These are phyloP conservation scores for Kryphioiulus occultus DNA, from an alignment of 2,888 invertebrate species.

Conservation along the genomic window DNA sequence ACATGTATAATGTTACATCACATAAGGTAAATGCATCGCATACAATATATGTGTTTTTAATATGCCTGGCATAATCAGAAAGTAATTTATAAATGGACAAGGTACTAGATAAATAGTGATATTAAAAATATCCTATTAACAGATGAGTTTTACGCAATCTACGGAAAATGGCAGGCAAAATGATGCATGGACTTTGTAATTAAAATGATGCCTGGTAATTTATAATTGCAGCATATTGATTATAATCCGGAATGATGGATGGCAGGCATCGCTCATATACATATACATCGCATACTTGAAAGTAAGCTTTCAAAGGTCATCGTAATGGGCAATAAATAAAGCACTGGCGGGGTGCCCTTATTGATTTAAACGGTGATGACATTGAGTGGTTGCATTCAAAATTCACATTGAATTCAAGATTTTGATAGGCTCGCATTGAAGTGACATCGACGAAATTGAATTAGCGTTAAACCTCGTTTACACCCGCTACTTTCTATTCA, in stretches of 20 bases:
- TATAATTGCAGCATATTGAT: constrained; percentile 35
- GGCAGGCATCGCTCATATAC: background rate
- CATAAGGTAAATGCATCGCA: too few relatives aligned
- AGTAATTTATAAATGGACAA: background rate
- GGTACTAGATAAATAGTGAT: background rate
- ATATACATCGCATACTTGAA: background rate
- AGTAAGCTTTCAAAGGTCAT: constrained; percentile 5
- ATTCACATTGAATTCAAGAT: constrained; percentile 14
- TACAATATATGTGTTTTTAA: background rate
- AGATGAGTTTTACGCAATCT: background rate
- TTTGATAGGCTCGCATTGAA: background rate
- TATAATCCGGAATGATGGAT: constrained; percentile 12
- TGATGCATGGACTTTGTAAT: constrained; percentile 17
- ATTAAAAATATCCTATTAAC: constrained; percentile 10
- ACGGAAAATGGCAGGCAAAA: background rate
- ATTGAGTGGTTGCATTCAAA: constrained; percentile 2
- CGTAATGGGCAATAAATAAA: constrained; percentile 19
- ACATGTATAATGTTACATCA: too few relatives aligned
- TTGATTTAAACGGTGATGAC: constrained; percentile 20
- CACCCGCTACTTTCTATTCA: background rate
- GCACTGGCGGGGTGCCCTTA: background rate
- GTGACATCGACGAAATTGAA: background rate
- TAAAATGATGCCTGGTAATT: background rate
- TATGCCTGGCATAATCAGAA: background rate
- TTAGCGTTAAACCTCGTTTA: background rate